Base-by-base conservation (phyloP, 2,113 vertebrate species). In the Entomyzon cyanotis region DNA sequence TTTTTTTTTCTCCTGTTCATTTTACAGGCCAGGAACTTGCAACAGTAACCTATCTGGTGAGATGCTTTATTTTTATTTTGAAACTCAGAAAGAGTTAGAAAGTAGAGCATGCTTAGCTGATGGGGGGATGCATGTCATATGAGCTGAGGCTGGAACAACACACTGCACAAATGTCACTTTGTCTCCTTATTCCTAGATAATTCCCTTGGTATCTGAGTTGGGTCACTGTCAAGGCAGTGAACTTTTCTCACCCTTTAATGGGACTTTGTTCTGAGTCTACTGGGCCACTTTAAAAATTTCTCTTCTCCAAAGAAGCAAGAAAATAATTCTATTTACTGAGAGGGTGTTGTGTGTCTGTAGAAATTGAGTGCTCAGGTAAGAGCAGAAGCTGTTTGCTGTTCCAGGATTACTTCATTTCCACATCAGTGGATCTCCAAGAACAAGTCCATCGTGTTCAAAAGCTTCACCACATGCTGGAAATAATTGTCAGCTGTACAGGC, bases 401-500 rank as follows among this genome's bases (percentile, higher is more conserved):
- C 14, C 85, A 99, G 99, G 98, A 98, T 89, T 99, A 99, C 88
- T 99, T 99, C 95, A 96, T 98, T 94, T 98, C 98, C 95, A 97
- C 98, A 0, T 98, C 98, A 13, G 98, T 98, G 47, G 98, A 98
- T 82, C 93, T 98, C 24, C 99, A 99, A 87, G 99, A 99, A 62
- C 99, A 99, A 95, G 98, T 99, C 41, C 91, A 97, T 81, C 98
- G 98, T 93, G 95, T 99, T 65, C 98, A 98, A 50, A 99, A 99
- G 97, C 98, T 99, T 84, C 99, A 99, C 97, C 99, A 99, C 30
- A 98, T 99, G 96, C 97, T 99, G 96, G 99, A 99, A 97, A 98
- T 99, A 58, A 70, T 99, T 65, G 96, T 98, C 96, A 99, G 97
- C 95, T 99, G 99, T 96, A 98, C 97, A 59, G 98, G 98, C 64